A percentile compares a stretch with the other conserved stretches of the same genome.
Conservation (phyloP, 2,113 vertebrate species). For the Chaetorhynchus papuensis region DNA sequence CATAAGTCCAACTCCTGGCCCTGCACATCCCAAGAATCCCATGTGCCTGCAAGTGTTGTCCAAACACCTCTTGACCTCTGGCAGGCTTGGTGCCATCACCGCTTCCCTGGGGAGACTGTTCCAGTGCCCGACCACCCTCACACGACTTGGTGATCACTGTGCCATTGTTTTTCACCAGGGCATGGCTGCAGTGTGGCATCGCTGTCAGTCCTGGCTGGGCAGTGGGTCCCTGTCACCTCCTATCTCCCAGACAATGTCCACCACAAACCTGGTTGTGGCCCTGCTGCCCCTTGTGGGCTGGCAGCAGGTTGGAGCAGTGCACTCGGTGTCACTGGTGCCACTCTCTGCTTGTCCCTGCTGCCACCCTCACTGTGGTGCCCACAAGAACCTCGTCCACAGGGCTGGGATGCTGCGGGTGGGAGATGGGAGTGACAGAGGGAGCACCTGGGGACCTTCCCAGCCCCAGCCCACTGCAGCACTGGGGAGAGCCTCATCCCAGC, state of each 20-base stretch:
- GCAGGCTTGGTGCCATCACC: background rate
- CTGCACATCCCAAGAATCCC: background rate
- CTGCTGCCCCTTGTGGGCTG: background rate
- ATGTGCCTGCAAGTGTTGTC: background rate
- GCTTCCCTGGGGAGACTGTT: background rate
- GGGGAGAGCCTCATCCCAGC: background rate
- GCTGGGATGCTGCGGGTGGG: background rate
- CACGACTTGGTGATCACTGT: rapidly evolving
- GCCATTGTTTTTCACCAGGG: background rate
- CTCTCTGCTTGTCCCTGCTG: rapidly evolving
- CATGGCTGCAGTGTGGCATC: rapidly evolving
- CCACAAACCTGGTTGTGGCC: background rate
- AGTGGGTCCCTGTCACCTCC: background rate
- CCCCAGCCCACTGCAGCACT: background rate
- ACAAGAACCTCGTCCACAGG: rapidly evolving
- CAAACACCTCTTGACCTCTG: background rate
- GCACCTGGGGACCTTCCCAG: background rate
- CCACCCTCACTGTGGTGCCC: background rate
- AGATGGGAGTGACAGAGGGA: rapidly evolving
- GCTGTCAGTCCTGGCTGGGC: background rate
- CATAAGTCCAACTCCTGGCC: rapidly evolving
- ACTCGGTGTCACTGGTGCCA: background rate
- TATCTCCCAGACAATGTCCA: background rate
- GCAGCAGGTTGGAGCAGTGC: background rate
- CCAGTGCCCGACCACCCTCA: background rate